Evolutionary conservation across 2,113 vertebrate species (phyloP), one percentile per base, ranked within the genome.

Genomic region (Halichoerus grypus): DNA sequence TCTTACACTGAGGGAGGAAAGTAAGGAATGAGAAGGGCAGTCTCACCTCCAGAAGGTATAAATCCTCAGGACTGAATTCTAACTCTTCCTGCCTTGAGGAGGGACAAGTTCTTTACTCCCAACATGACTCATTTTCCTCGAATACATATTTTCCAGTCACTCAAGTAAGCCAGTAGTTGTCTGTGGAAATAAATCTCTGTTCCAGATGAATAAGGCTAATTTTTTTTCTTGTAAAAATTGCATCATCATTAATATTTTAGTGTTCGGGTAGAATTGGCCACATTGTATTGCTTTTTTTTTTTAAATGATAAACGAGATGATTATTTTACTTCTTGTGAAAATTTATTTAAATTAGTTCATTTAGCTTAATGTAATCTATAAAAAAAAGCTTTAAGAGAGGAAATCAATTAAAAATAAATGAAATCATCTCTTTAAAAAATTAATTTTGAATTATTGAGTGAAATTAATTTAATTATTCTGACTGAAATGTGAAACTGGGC

Each of bases 381-480:
- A 90, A 96, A 93, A 93, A 98, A 97, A 94, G 0, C 83, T 97
- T 96, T 97, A 86, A 83, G 16, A 98, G 26, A 97, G 53, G 88
- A 71, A 49, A 94, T 97, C 88, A 96, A 94, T 96, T 96, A 69
- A 96, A 97, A 98, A 97, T 69, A 91, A 42, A 91, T 93, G 2
- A 94, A 97, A 88, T 95, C 71, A 92, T 97, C 18, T 95, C 57
- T 97, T 92, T 90, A 91, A 96, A 97, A 97, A 94, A 55, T 96
- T 97, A 80, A 36, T 79, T 98, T 97, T 97, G 76, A 95, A 83
- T 98, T 92, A 61, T 88, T 96, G 90, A 91, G 14, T 94, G 26
- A 31, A 59, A 90, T 69, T 65, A 71, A 92, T 92, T 97, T 85
- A 42, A 72, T 87, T 94, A 81, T 39, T 95, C 82, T 63, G 46